Base-by-base conservation (phyloP, 2,797 vertebrate species). In the Bradypus variegatus region DNA sequence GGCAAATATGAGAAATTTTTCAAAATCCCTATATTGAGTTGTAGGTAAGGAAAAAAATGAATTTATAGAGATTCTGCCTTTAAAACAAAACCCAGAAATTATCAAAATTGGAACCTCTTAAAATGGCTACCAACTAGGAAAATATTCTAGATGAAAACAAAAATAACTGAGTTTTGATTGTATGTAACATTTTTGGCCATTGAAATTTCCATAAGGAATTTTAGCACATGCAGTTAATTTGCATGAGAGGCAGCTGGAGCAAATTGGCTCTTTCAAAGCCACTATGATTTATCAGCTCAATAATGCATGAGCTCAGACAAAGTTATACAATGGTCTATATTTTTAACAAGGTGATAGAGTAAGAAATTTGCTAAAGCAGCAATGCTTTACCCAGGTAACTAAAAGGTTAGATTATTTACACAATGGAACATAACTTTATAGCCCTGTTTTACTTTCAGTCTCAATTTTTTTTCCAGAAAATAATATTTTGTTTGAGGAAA, bases 181-280 rank as follows among this genome's bases (percentile, higher is more conserved):
- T 93, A 55, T 0, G 14, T 87, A 92, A 88, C 96, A 96, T 96
- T 96, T 96, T 95, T 95, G 96, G 90, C 81, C 90, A 94, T 23
- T 95, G 94, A 95, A 95, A 95, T 96, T 96, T 96, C 91, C 95
- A 96, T 94, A 92, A 95, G 88, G 93, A 95, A 81, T 95, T 94
- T 96, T 87, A 95, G 88, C 91, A 91, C 95, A 94, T 95, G 94
- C 65, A 86, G 86, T 93, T 95, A 87, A 96, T 96, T 96, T 96
- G 94, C 95, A 96, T 96, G 92, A 93, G 88, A 94, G 84, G 92
- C 95, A 96, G 95, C 95, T 95, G 95, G 94, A 94, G 88, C 94
- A 94, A 95, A 96, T 95, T 96, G 95, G 91, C 89, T 93, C 84
- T 96, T 96, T 96, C 96, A 96, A 95, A 95, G 88, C 70, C 92